phyloP scores from a whole-genome alignment of 2,113 vertebrate species.

The Amia ocellicauda region DNA sequence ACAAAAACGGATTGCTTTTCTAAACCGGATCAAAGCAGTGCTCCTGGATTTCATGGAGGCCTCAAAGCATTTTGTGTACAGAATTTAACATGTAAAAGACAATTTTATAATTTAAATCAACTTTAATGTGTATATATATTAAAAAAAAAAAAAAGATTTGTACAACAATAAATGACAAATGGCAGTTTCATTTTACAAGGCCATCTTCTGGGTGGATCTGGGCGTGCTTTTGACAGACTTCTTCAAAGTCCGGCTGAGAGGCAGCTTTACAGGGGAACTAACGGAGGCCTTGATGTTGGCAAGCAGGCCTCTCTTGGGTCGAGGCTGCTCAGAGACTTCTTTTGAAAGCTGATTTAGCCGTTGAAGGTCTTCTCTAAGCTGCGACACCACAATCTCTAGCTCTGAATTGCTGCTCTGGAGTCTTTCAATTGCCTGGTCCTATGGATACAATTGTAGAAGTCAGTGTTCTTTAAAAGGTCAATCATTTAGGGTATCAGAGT shows the following conservation, averaged over 20 bases:
- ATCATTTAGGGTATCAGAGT: not conserved
- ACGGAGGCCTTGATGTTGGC: conserved; percentile 75
- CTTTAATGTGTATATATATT: no score
- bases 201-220: conserved; percentile 31
- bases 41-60: no score
- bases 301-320: conserved; percentile 64
- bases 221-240: conserved; percentile 33
- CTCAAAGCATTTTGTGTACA: no score
- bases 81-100: no score
- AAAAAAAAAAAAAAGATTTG: no score
- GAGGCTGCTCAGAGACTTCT: conserved; percentile 53
- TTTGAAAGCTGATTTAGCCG: conserved; percentile 36
- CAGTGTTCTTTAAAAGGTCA: conserved; percentile 23
- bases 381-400: conserved; percentile 59
- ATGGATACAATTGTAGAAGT: no score
- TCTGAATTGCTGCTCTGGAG: conserved; percentile 49
- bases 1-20: no score
- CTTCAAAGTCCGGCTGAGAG: conserved; percentile 45
- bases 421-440: conserved; percentile 51
- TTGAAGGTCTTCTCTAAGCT: conserved; percentile 57
- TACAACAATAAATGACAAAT: not conserved
- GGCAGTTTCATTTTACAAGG: no score
- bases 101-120: no score
- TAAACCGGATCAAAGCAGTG: no score
- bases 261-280: conserved; percentile 47